phyloP scores from a whole-genome alignment of 2,113 vertebrate species.

The Calyptomena viridis region DNA sequence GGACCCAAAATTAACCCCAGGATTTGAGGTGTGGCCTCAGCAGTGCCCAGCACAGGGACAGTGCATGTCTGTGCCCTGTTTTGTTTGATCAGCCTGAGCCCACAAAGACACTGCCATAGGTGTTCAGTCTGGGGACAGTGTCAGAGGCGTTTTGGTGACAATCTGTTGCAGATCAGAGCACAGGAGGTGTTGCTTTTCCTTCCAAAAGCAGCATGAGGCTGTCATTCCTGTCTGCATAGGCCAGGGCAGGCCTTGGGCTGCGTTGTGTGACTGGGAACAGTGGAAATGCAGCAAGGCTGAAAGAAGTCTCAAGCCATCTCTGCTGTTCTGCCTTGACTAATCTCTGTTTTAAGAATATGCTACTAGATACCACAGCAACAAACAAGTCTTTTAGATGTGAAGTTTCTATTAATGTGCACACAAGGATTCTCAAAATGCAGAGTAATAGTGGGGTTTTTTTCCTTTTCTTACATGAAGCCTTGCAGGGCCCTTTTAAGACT shows the following conservation, averaged over 20 bases:
- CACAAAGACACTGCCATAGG: background rate
- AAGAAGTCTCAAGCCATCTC: background rate
- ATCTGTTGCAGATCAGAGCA: accelerated
- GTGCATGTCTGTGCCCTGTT: background rate
- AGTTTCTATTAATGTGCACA: background rate
- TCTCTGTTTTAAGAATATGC: background rate
- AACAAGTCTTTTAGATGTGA: background rate
- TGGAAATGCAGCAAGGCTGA: background rate
- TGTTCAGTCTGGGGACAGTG: background rate
- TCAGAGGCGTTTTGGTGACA: background rate
- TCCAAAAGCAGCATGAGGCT: accelerated
- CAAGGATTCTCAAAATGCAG: background rate
- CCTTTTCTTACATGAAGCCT: background rate
- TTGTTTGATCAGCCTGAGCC: background rate
- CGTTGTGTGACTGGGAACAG: accelerated
- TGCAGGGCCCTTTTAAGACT: background rate
- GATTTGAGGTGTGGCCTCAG: background rate
- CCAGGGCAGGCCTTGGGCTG: background rate
- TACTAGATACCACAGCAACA: background rate
- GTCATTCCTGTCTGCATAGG: background rate
- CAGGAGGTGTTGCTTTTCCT: background rate
- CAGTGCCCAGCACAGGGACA: background rate
- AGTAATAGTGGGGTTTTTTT: background rate
- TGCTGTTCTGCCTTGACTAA: background rate
- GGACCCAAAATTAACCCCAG: background rate